Evolutionary conservation across 2,888 invertebrate species (phyloP), one percentile per base, ranked within the genome.

Genomic region (Bedellia somnulentella): DNA sequence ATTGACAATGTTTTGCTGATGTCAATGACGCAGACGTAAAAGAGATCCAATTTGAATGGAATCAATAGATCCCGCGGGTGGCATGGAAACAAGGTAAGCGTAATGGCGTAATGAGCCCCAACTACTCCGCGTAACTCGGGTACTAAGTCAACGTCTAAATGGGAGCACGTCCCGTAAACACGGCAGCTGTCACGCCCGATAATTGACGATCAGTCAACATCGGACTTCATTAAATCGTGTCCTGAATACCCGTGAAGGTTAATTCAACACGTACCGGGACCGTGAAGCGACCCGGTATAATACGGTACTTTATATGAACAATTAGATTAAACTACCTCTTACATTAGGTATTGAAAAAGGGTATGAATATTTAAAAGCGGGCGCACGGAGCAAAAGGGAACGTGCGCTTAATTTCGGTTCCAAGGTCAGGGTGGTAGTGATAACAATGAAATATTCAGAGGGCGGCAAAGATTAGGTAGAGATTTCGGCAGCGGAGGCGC

Each of bases 141-240:
- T 45, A 46, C 58, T 62, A 61, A 61, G 61, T 67, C 63, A 60
- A 53, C 45, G 56, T 58, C 73, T 71, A 71, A 66, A 71, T 66
- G 70, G 64, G 59, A 63, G 49, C 52, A 57, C 44, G n/a, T n/a
- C n/a, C 61, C 53, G 68, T 70, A 73, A 73, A 71, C 70, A 70
- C 59, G 58, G 51, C 52, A 45, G 49, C 58, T 57, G 58, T 59
- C 60, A 52, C 61, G 53, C 59, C 59, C 70, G 71, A 70, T 73
- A 73, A 75, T 73, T 71, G 71, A 71, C 60, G 62, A 61, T 60
- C 67, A 59, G 63, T 71, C 62, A 67, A 61, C 67, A 53, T 52
- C 55, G 54, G 46, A 50, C 60, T 63, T 75, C 71, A 68, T 75
- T 73, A 73, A 60, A 63, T 57, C 56, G 56, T 58, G 71, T 63